Evolutionary conservation across 2,888 invertebrate species (phyloP), one percentile per base, ranked within the genome.

Genomic region (Acronicta aceris): DNA sequence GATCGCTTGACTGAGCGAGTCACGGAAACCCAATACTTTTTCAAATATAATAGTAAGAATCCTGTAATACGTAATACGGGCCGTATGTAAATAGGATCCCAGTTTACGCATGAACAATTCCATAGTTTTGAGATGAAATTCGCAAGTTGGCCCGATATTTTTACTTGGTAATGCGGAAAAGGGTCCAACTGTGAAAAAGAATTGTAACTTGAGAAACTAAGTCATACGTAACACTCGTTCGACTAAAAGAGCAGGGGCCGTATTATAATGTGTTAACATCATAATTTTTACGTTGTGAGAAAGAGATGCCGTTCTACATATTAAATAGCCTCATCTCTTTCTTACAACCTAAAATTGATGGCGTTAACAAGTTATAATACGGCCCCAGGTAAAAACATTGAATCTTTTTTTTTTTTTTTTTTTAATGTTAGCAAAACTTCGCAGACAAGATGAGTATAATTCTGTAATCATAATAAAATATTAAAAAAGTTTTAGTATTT

Each of bases 91-190:
- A 72, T 53, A 72, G 10, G 16, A 50, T 47, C 33, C 12, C 27
- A 38, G 10, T 30, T 13, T 41, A 13, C 38, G 46, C 53, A 57
- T 56, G 59, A 59, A 59, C 53, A 46, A 41, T 50, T 71, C 45
- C 56, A 57, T 66, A 70, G 69, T 72, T 57, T 60, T 25, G 4
- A 27, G 9, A 58, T 16, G 42, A 53, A 30, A 43, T 59, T 50
- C 50, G 10, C 25, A 41, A 66, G 43, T 56, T 52, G 21, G 16
- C 1, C 40, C 17, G 17, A 10, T 48, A 43, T 49, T 71, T 56
- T 59, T 36, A 66, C 30, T 59, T 57, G 15, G 42, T 60, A 54
- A 70, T 60, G 40, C 46, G 43, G 41, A 70, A 55, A 57, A 67
- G 47, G 69, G 38, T 65, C 54, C 7, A 12, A 9, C 13, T 13